Evolutionary conservation across 1,140 invertebrate genomes (phyloP), one percentile per base, ranked within the genome.

Genomic region (Drosophila kurseongensis): DNA sequence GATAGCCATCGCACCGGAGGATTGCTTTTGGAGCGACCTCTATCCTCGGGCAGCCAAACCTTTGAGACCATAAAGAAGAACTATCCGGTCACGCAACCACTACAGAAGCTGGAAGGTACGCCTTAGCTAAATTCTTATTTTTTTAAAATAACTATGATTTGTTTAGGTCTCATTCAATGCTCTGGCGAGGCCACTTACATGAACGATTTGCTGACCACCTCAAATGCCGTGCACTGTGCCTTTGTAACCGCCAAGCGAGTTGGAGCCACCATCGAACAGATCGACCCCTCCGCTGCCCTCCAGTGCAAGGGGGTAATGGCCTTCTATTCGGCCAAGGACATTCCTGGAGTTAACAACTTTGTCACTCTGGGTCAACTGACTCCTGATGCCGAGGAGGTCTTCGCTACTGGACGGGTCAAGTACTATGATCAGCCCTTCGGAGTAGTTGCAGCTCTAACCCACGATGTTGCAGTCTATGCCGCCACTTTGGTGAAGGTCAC

Each of bases 71-170:
- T 96, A 68, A 94, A 94, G 67, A 93, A 94, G 5, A 77, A 95
- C 32, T 97, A 95, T 95, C 97, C 97, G 2, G 82, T 97, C 1
- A 96, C 95, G 67, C 93, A 98, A 90, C 95, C 96, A 0, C 90
- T 97, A 16, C 93, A 94, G 4, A 98, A 98, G 91, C 67, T 96
- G 4, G 96, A 97, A 83, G 95, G 75, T 76, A 32, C 4, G 23
- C 3, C 4, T 4, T 23, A 2, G 23, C 23, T 23, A 23, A 23
- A 23, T n/a, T n/a, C n/a, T n/a, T n/a, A n/a, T n/a, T n/a, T n/a
- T n/a, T n/a, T n/a, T n/a, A n/a, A n/a, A n/a, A n/a, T n/a, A n/a
- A n/a, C n/a, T n/a, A n/a, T n/a, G n/a, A n/a, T n/a, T n/a, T n/a
- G n/a, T n/a, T n/a, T n/a, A n/a, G n/a, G n/a, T n/a, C n/a, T 94